Evolutionary conservation across 2,113 vertebrate genomes (phyloP).

Genomic region (Synchiropus splendidus): DNA sequence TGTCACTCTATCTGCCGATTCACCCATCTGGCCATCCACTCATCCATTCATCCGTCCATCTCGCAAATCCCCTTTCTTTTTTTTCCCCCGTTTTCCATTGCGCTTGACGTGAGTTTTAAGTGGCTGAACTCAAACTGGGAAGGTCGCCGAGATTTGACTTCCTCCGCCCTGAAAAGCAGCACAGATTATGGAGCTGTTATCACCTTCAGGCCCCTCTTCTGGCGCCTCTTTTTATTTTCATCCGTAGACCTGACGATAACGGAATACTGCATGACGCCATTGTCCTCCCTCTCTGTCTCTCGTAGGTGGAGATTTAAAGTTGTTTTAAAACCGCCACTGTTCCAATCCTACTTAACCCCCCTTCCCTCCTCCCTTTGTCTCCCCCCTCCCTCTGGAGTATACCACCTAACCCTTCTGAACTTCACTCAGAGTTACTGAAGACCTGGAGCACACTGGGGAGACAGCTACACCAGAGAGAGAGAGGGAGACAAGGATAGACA

Average conservation of each 20-base stretch:
- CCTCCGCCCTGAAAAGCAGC: slow-evolving; percentile 45
- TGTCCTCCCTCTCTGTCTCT: slow-evolving; percentile 45
- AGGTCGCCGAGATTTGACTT: slow-evolving; percentile 42
- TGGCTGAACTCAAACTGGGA: slow-evolving; percentile 43
- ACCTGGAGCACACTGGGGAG: slow-evolving; percentile 57
- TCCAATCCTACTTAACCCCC: slow-evolving; percentile 67
- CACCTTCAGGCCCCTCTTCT: slow-evolving; percentile 52
- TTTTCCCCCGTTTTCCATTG: slow-evolving; percentile 19
- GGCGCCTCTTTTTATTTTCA: slow-evolving; percentile 53
- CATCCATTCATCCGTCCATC: slow-evolving; percentile 52
- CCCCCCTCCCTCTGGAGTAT: slow-evolving; percentile 52
- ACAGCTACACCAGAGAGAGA: slow-evolving; percentile 50
- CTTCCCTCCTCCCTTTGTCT: slow-evolving; percentile 26
- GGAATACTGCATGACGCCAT: slow-evolving; percentile 52
- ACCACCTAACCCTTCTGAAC: slow-evolving; percentile 65
- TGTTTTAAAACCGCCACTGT: slow-evolving; percentile 63
- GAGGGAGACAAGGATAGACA: slow-evolving; percentile 49
- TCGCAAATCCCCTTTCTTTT: slow-evolving; percentile 39
- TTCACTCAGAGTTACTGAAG: slow-evolving; percentile 64
- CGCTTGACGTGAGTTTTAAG: slow-evolving; percentile 19
- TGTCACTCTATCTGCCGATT: slow-evolving; percentile 49
- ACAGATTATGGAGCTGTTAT: slow-evolving; percentile 61
- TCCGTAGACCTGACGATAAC: slow-evolving; percentile 60
- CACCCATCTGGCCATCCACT: slow-evolving; percentile 32
- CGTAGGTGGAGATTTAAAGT: slow-evolving; percentile 70